These are phyloP conservation scores for Crepidodera aurea DNA, from an alignment of 2,888 invertebrate species.

Conservation along the genomic window DNA sequence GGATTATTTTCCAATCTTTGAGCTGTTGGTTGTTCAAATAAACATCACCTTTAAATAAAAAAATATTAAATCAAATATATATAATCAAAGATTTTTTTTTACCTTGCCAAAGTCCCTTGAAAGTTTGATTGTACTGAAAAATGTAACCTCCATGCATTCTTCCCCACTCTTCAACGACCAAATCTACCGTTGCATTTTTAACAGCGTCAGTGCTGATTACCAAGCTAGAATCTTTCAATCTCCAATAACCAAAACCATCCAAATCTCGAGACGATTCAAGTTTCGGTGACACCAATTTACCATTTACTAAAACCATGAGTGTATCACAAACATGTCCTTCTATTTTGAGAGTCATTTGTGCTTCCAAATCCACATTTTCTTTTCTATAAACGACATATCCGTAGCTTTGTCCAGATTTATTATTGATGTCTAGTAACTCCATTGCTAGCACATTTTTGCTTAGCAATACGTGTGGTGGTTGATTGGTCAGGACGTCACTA, in stretches of 20 bases:
- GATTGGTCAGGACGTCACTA: constrained; percentile 34
- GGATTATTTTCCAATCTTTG: constrained; percentile 59
- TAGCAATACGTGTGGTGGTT: constrained; percentile 31
- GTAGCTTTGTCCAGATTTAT: constrained; percentile 64
- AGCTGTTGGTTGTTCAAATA: constrained; percentile 57
- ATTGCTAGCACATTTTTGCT: constrained; percentile 46
- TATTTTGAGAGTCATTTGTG: constrained; percentile 52
- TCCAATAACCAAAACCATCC: constrained; percentile 60
- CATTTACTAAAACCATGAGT: constrained; percentile 63
- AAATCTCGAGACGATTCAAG: constrained; percentile 50
- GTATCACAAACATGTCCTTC: constrained; percentile 61
- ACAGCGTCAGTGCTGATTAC: constrained; percentile 34
- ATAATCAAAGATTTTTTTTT: background rate
- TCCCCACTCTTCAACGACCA: constrained; percentile 80
- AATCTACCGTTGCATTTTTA: constrained; percentile 55
- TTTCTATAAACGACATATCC: constrained; percentile 66
- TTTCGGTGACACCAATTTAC: constrained; percentile 54
- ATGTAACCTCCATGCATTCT: constrained; percentile 68
- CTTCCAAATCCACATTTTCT: constrained; percentile 45
- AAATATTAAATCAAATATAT: too few relatives aligned
- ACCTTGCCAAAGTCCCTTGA: constrained; percentile 59
- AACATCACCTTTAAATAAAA: constrained; percentile 60
- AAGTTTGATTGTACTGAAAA: constrained; percentile 57
- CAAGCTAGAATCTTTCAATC: constrained; percentile 49
- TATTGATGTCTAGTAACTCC: constrained; percentile 58